These are phyloP conservation scores for Drosophila tsacasi DNA, from an alignment of 1,140 invertebrate species.

Conservation along the genomic window DNA sequence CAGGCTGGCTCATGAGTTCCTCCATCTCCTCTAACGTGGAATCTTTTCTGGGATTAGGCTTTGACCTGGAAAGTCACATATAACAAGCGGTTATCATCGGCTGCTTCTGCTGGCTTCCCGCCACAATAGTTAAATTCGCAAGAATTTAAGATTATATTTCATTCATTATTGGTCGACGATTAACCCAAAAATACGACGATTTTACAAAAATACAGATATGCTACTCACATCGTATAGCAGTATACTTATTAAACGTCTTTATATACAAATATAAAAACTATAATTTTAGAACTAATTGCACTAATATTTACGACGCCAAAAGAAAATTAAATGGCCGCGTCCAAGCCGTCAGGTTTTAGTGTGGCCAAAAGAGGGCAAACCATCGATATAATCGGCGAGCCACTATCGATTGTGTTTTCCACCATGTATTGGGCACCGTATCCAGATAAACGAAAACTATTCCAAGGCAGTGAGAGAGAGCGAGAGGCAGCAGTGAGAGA, in stretches of 20 bases:
- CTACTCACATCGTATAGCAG: neutral
- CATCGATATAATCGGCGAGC: neutral
- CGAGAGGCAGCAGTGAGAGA: too few species aligned
- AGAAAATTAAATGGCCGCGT: constrained; percentile 10
- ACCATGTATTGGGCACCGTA: too few species aligned
- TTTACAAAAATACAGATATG: neutral
- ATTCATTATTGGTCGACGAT: neutral
- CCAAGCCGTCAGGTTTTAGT: neutral
- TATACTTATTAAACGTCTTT: neutral
- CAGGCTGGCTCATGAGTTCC: constrained; percentile 30
- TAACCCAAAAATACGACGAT: too few species aligned
- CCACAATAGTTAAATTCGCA: neutral
- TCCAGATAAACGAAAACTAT: too few species aligned
- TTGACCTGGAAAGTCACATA: constrained; percentile 4
- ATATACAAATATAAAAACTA: neutral
- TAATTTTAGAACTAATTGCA: neutral
- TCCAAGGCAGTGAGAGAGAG: too few species aligned
- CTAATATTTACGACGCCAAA: neutral
- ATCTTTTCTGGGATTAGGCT: neutral
- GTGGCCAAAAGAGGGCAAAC: neutral
- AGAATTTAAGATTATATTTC: neutral
- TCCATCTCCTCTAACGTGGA: constrained; percentile 34
- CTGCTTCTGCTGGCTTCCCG: neutral
- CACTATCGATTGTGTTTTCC: too few species aligned
- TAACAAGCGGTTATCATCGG: neutral